Conservation (phyloP, 2,888 invertebrate species). For the Agriopis leucophaearia region DNA sequence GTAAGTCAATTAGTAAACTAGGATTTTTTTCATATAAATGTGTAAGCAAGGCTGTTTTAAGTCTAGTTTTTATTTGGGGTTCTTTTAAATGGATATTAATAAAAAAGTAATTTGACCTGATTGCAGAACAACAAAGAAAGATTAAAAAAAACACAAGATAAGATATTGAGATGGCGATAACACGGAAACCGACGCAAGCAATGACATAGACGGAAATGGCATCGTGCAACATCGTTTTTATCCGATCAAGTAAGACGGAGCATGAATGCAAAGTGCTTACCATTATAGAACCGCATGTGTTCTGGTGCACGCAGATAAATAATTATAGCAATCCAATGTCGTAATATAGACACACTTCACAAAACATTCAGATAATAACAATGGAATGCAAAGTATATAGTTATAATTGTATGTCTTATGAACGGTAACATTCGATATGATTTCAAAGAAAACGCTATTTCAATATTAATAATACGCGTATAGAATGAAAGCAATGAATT, state of each 20-base stretch:
- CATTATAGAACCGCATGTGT: constrained; percentile 26
- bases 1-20: background rate
- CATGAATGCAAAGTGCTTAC: constrained; percentile 29
- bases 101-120: constrained; percentile 16
- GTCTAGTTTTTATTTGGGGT: background rate
- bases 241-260: constrained; percentile 15
- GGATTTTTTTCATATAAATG: no score
- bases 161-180: constrained; percentile 27
- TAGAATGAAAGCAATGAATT: constrained; percentile 12
- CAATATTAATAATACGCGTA: constrained; percentile 3
- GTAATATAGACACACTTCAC: background rate
- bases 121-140: constrained; percentile 32
- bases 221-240: constrained; percentile 33
- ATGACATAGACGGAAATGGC: constrained; percentile 32
- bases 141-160: constrained; percentile 28
- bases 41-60: background rate
- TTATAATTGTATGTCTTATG: background rate
- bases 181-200: constrained; percentile 21
- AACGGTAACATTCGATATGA: background rate
- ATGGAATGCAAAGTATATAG: background rate
- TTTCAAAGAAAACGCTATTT: constrained; percentile 6
- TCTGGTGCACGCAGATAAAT: constrained; percentile 6
- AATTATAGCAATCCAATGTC: constrained; percentile 20
- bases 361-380: background rate
- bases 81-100: no score